A percentile compares a stretch with the other conserved stretches of the same genome.
Conservation (phyloP, 2,113 vertebrate species). For the Chionis minor region DNA sequence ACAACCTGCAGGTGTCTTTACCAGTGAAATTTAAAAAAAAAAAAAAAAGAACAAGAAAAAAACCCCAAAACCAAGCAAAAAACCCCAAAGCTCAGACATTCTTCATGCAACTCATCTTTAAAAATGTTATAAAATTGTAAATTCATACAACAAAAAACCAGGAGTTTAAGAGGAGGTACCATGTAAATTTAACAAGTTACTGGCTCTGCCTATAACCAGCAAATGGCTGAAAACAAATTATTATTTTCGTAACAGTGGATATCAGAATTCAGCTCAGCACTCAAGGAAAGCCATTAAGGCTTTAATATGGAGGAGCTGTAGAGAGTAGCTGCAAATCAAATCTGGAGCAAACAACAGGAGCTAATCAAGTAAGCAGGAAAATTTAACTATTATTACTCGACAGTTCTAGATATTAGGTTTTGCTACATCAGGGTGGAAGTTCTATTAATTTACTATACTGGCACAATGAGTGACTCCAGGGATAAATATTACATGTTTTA, state of each 20-base stretch:
- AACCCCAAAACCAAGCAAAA: not conserved
- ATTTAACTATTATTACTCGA: not conserved
- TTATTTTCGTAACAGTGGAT: not conserved
- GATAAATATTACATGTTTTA: not conserved
- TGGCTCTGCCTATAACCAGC: not conserved
- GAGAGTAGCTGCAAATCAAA: not conserved
- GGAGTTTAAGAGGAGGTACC: not conserved
- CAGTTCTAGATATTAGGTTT: not conserved
- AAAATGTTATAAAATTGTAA: no score
- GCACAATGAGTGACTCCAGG: not conserved
- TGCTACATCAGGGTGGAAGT: not conserved
- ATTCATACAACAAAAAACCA: not conserved
- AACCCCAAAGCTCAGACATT: not conserved
- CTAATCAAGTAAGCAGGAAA: not conserved
- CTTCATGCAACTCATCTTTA: not conserved
- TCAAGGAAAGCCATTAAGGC: not conserved
- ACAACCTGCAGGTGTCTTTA: not conserved
- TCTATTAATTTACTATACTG: not conserved
- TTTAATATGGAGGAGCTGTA: not conserved
- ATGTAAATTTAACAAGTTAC: not conserved
- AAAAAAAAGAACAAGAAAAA: not conserved
- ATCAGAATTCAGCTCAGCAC: not conserved
- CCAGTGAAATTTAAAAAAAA: not conserved
- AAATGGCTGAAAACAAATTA: not conserved
- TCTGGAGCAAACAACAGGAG: not conserved